Base-by-base conservation (phyloP, 2,113 vertebrate species). In the Pardalotus punctatus region DNA sequence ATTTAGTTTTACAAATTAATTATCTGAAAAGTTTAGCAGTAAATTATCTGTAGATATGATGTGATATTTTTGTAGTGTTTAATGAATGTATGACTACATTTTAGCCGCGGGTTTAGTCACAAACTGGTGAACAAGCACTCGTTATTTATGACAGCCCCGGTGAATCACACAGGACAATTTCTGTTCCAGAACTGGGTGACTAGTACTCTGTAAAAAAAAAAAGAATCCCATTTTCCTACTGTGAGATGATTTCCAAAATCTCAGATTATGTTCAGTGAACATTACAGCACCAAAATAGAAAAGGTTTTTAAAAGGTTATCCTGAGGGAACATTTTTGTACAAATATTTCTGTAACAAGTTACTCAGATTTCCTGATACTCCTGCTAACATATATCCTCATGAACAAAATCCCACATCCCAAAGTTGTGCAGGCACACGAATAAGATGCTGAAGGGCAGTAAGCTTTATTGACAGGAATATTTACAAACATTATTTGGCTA, bases 1-100 rank as follows among this genome's bases (percentile, higher is more conserved):
- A 73, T 86, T 88, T 88, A 35, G 77, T 92, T 94, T 86, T 69
- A 86, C 64, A 90, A 92, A 94, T 88, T 88, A 92, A 70, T 90
- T 96, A 92, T 90, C 88, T 86, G 80, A 90, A 92, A 92, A 67
- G 2, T 51, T 80, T 66, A 86, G 35, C 36, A 54, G 24, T 53
- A 57, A 88, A 88, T 86, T 73, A 58, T 88, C 42, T 58, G 18
- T 31, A 78, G 67, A 47, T 62, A 54, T 31, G 38, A 11, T 56
- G 21, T 45, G 24, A 66, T 83, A n/a, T 73, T 94, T 92, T 86
- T 25, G 2, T 67, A 60, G 31, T 62, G 33, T 70, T 86, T 92
- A 93, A 96, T 88, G 53, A 90, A 62, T 67, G 19, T 29, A 58
- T 67, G 67, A 67, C 80, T 83, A 73, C 38, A 66, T 74, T 90